Conservation (phyloP, 2,797 vertebrate species). For the Avahi laniger region DNA sequence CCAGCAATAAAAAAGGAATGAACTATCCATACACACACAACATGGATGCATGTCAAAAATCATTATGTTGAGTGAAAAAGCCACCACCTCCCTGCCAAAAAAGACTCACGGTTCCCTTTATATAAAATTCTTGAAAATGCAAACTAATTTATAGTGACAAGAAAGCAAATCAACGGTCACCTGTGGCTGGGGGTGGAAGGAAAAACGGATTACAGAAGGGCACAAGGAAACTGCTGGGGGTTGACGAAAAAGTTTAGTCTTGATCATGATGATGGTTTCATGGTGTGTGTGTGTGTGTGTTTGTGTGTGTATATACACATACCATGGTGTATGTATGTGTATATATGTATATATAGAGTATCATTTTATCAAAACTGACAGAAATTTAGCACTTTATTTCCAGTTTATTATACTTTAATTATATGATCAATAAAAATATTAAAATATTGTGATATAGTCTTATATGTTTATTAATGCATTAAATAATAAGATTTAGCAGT, state of each 20-base stretch:
- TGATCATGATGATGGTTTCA: background rate
- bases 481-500: background rate
- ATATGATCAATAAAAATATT: background rate
- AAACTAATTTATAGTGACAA: background rate
- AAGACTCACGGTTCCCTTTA: background rate
- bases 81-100: background rate
- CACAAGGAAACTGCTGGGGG: background rate
- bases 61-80: background rate
- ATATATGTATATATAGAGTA: background rate
- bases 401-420: background rate
- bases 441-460: background rate
- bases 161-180: background rate
- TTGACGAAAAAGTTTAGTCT: background rate
- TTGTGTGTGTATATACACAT: fast-evolving
- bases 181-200: too few relatives aligned
- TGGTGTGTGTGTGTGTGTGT: background rate
- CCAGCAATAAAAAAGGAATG: background rate
- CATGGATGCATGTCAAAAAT: background rate
- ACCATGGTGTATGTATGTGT: background rate
- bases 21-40: background rate
- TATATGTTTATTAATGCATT: background rate
- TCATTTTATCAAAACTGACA: background rate
- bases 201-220: background rate
- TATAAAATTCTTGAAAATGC: background rate
- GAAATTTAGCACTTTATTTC: background rate